Evolutionary conservation across 64 coral and sea anemone species (phyloP).

Genomic region (Orbicella faveolata): DNA sequence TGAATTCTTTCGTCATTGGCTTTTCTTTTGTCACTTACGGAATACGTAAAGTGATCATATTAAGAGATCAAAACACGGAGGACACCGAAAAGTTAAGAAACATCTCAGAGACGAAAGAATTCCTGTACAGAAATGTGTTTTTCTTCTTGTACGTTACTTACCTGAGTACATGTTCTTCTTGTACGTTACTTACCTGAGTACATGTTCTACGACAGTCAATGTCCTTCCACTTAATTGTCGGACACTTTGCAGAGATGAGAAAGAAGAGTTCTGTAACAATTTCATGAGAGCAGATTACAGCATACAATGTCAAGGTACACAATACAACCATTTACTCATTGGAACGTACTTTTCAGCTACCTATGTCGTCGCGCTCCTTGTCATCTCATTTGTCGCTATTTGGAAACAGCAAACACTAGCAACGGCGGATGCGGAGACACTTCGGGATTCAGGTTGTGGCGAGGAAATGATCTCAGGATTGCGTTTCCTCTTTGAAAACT

Average conservation of each 20-base stretch:
- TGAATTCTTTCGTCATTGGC: not conserved
- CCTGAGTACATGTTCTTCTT: no score
- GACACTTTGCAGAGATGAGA: not conserved
- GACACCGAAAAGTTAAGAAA: not conserved
- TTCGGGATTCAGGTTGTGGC: no score
- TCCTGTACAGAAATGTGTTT: not conserved
- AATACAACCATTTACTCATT: not conserved
- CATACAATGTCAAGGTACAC: not conserved
- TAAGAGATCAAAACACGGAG: not conserved
- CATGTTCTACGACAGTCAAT: not conserved
- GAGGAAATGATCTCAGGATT: no score
- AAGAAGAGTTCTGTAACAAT: not conserved
- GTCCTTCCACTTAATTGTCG: not conserved
- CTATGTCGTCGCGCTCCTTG: no score
- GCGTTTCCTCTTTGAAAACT: no score
- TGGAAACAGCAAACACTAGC: no score
- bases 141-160: no score
- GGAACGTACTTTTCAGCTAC: not conserved
- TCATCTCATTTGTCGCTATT: no score
- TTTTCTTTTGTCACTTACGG: not conserved
- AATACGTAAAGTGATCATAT: not conserved
- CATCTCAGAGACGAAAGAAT: not conserved
- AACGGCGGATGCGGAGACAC: no score
- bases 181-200: no score
- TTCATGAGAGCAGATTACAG: not conserved